phyloP scores from a whole-genome alignment of 1,140 invertebrate genomes.

The Euura saliciscinereae region DNA sequence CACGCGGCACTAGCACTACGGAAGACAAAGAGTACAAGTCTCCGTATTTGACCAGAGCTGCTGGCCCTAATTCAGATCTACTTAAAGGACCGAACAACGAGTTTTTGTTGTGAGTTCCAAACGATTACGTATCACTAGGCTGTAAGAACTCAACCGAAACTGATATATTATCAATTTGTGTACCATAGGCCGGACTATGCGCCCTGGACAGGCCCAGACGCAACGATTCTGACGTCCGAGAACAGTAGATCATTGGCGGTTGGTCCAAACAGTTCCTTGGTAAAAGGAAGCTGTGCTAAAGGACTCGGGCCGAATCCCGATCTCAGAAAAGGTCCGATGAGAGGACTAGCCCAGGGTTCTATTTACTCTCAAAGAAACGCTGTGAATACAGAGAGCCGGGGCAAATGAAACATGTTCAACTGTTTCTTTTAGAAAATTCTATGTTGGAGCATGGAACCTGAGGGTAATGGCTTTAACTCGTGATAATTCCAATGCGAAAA shows the following conservation, averaged over 20 bases:
- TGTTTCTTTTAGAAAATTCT: conserved; percentile 41
- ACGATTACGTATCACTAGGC: not conserved
- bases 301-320: conserved; percentile 66
- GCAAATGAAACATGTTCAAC: conserved; percentile 60
- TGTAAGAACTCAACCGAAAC: not conserved
- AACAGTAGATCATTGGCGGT: conserved; percentile 53
- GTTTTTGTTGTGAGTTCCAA: conserved; percentile 68
- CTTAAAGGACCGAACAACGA: conserved; percentile 71
- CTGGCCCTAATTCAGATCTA: conserved; percentile 66
- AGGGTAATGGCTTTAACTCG: too few species aligned
- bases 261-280: conserved; percentile 62
- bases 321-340: conserved; percentile 67
- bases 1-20: conserved; percentile 56
- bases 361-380: conserved; percentile 67
- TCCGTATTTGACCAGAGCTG: conserved; percentile 59
- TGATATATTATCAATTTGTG: conserved; percentile 24
- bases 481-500: too few species aligned
- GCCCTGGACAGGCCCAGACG: conserved; percentile 73
- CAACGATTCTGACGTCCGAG: conserved; percentile 54
- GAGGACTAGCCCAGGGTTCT: conserved; percentile 70
- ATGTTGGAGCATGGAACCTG: too few species aligned
- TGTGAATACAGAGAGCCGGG: conserved; percentile 59
- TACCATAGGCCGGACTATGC: conserved; percentile 70
- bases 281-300: conserved; percentile 55
- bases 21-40: conserved; percentile 62